Base-by-base conservation (phyloP, 2,113 vertebrate species). In the Ochotona princeps region DNA sequence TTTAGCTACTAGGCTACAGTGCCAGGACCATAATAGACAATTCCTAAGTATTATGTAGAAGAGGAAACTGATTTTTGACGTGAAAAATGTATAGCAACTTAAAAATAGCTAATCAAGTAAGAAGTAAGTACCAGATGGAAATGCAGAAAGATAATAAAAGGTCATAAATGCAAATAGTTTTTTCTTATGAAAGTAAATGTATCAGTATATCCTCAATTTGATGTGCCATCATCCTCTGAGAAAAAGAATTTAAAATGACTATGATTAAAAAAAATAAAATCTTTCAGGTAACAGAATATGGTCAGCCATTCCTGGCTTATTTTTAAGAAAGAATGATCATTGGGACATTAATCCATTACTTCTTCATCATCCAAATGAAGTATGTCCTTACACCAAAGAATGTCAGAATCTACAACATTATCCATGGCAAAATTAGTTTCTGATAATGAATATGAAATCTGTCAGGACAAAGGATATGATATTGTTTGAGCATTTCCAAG, bases 101-200 rank as follows among this genome's bases (percentile, higher is more conserved):
- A 90, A 67, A 95, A 92, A 35, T 91, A 96, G 87, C 1, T 21
- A 89, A 73, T 14, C 14, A 89, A 63, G 18, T 7, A 67, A 23
- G 1, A 5, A 90, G 6, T 65, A 75, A 81, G 78, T 8, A 67
- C 44, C 44, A 23, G 12, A 21, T 13, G 63, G 47, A 90, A 65
- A 66, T 26, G 47, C 51, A 72, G 35, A 23, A 78, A n/a, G 26
- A 5, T 44, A 67, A 57, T 4, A 70, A 76, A 47, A 6, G 54
- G 47, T 57, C 17, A 49, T 60, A 82, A 90, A 74, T 18, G 21
- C 1, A 15, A 91, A 90, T 1, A 47, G 10, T 18, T 4, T 91
- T 95, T 35, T 85, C 25, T 91, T 60, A 61, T 23, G 44, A 78
- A 94, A 93, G 28, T 57, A 82, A 94, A 87, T 82, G 7, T 28